phyloP scores from a whole-genome alignment of 1,140 invertebrate species.

The Bombus waltoni region DNA sequence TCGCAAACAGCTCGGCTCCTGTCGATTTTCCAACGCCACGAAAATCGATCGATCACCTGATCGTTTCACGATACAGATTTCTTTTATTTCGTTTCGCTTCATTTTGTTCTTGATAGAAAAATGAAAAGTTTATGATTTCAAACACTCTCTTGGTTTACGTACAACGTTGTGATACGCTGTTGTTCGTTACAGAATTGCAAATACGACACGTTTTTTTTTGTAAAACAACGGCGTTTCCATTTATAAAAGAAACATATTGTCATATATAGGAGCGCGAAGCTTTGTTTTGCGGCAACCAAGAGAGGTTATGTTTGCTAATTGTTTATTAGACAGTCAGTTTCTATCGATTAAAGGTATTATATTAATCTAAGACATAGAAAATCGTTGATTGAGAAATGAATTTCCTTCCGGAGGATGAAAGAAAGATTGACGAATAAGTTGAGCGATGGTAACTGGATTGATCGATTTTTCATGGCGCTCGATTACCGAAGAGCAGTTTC shows the following conservation, averaged over 20 bases:
- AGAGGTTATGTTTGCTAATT: neutral
- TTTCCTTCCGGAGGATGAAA: too few relatives aligned
- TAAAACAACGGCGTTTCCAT: neutral
- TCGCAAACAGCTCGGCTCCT: neutral
- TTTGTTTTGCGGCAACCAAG: neutral
- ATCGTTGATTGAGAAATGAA: neutral
- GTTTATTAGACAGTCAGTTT: neutral
- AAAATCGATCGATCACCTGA: constrained; percentile 1
- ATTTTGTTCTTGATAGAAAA: neutral
- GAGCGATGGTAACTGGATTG: neutral
- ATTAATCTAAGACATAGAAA: neutral
- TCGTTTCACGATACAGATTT: neutral
- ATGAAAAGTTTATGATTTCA: neutral
- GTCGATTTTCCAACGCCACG: constrained; percentile 2
- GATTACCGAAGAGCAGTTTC: constrained; percentile 25
- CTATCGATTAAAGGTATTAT: neutral
- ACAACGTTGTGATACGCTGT: too few relatives aligned
- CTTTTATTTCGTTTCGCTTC: neutral
- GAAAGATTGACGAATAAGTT: too few relatives aligned
- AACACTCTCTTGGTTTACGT: neutral
- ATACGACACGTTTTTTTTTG: too few relatives aligned
- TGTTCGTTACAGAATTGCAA: too few relatives aligned
- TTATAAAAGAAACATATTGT: neutral
- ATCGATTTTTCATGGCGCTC: constrained; percentile 16
- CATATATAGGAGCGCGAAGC: neutral